Evolutionary conservation across 2,888 invertebrate genomes (phyloP).

Genomic region (Cryptosula pallasiana): DNA sequence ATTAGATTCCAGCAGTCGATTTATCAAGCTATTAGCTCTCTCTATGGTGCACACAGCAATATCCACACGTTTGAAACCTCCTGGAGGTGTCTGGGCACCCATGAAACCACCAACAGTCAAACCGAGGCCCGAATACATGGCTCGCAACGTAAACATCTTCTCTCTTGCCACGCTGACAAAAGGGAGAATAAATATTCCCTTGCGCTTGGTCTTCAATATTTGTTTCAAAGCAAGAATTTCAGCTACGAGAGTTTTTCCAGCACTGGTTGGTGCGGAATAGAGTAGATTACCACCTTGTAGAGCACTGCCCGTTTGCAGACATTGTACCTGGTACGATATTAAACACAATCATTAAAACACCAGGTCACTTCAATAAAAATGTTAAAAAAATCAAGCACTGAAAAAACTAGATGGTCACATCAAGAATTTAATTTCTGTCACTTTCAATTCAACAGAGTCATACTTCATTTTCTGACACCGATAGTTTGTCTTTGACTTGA

Average conservation of each 20-base stretch:
- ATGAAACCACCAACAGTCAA: slow-evolving; percentile 89
- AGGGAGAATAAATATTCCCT: slow-evolving; percentile 87
- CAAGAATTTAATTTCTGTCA: no score
- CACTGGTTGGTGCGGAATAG: slow-evolving; percentile 95
- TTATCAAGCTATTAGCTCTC: slow-evolving; percentile 90
- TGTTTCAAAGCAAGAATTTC: slow-evolving; percentile 88
- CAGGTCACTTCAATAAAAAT: background rate
- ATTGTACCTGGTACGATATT: slow-evolving; percentile 2
- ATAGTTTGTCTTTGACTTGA: no score
- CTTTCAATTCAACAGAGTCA: no score
- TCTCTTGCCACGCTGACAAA: slow-evolving; percentile 95
- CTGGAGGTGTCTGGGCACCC: slow-evolving; percentile 81
- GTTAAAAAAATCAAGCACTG: background rate
- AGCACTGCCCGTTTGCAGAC: slow-evolving; percentile 25
- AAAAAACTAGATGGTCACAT: background rate
- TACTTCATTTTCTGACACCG: background rate
- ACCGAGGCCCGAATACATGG: slow-evolving; percentile 74
- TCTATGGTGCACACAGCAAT: slow-evolving; percentile 96
- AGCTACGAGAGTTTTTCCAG: slow-evolving; percentile 91
- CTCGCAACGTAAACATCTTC: slow-evolving; percentile 71
- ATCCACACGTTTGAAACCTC: slow-evolving; percentile 78
- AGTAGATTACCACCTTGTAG: slow-evolving; percentile 67
- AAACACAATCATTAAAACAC: background rate
- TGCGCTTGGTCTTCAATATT: slow-evolving; percentile 77
- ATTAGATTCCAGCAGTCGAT: slow-evolving; percentile 60